Evolutionary conservation across 2,113 vertebrate species (phyloP).

Genomic region (Oncorhynchus clarkii): DNA sequence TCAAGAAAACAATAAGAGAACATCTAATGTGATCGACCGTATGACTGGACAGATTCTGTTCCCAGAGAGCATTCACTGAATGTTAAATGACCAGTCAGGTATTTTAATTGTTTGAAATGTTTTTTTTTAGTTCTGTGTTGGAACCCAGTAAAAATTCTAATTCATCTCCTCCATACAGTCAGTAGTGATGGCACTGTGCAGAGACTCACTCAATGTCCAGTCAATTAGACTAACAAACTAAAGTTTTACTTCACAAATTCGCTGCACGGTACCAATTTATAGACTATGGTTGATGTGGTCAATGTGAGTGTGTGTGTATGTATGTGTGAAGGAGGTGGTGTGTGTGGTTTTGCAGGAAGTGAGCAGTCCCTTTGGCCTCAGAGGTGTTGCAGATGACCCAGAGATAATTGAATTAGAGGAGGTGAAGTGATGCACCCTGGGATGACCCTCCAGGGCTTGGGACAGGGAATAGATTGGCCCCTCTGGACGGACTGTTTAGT

Average conservation of each 20-base stretch:
- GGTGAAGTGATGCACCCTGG: background rate
- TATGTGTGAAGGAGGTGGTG: background rate
- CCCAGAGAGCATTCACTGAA: too few relatives aligned
- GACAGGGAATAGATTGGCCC: background rate
- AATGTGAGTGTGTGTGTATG: background rate
- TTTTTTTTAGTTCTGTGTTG: too few relatives aligned
- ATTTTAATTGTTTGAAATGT: too few relatives aligned
- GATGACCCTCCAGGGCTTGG: background rate
- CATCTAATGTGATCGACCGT: too few relatives aligned
- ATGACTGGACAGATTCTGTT: too few relatives aligned
- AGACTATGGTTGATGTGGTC: background rate
- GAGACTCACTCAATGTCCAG: background rate
- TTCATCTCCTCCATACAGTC: background rate
- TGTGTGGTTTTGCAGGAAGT: background rate
- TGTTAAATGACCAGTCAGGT: too few relatives aligned
- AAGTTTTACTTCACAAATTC: background rate
- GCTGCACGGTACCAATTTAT: background rate
- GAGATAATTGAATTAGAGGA: slow-evolving; percentile 23
- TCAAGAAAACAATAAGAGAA: too few relatives aligned
- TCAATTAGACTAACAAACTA: background rate
- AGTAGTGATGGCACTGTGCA: background rate
- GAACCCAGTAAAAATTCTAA: too few relatives aligned
- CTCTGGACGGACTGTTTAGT: background rate
- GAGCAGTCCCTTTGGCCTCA: background rate
- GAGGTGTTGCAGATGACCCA: background rate